Evolutionary conservation across 2,888 invertebrate genomes (phyloP).

Genomic region (Pterobdella sp.): DNA sequence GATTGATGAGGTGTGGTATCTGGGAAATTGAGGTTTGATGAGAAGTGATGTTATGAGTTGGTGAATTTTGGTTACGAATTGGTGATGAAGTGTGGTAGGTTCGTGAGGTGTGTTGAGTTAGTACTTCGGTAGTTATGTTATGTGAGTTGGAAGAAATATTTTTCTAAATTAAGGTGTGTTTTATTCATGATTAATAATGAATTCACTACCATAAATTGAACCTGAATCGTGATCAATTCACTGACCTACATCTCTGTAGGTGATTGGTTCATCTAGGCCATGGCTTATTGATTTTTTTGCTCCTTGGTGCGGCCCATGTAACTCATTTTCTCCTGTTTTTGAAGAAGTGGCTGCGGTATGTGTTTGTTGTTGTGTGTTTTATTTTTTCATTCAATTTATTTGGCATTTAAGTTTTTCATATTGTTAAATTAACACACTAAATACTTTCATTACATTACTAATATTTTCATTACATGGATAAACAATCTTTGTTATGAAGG

Average conservation of each 20-base stretch:
- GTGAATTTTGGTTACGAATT: background rate
- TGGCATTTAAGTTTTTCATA: too few species aligned
- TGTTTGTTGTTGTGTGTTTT: background rate
- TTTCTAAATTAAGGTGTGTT: too few species aligned
- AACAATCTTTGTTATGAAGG: too few species aligned
- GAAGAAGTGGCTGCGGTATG: constrained; percentile 60
- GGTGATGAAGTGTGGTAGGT: background rate
- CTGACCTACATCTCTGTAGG: constrained; percentile 40
- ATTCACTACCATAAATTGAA: too few species aligned
- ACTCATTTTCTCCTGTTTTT: constrained; percentile 63
- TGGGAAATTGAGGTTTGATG: background rate
- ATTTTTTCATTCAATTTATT: too few species aligned
- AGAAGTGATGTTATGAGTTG: background rate
- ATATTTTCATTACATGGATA: too few species aligned
- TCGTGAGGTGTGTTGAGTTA: background rate
- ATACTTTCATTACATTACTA: too few species aligned
- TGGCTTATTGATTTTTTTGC: constrained; percentile 54
- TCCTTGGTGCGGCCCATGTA: constrained; percentile 57
- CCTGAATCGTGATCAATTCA: too few species aligned
- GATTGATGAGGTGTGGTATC: background rate
- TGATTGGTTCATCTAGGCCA: constrained; percentile 55
- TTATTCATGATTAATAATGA: too few species aligned
- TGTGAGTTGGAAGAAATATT: too few species aligned
- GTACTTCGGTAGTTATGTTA: too few species aligned
- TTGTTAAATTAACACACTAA: too few species aligned